phyloP scores from a whole-genome alignment of 2,113 vertebrate species.

The Turnix velox region DNA sequence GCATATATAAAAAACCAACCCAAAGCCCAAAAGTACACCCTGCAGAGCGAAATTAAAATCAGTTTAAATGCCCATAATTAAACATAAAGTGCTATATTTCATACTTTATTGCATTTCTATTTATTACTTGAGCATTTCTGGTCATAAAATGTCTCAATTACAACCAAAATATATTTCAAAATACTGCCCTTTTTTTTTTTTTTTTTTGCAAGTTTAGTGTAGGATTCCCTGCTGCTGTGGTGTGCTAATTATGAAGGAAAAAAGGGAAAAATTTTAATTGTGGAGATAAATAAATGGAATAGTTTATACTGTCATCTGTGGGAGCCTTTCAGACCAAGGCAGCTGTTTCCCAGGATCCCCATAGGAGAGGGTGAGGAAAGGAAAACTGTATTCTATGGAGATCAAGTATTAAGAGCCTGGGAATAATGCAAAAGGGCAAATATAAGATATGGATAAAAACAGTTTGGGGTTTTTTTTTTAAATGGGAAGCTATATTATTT shows the following conservation, averaged over 20 bases:
- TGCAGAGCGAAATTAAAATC: not conserved
- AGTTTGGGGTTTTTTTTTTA: not conserved
- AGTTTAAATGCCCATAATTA: not conserved
- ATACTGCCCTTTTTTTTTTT: not conserved
- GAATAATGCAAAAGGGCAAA: not conserved
- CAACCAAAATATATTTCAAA: not conserved
- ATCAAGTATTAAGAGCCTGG: not conserved
- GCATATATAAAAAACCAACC: not conserved
- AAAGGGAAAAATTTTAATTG: too few species aligned
- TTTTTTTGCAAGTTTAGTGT: not conserved
- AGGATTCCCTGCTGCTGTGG: not conserved
- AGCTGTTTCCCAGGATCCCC: slow-evolving; percentile 5
- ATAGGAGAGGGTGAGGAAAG: not conserved
- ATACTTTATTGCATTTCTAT: not conserved
- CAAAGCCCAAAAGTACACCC: not conserved
- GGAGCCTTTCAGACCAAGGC: not conserved
- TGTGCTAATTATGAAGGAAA: not conserved
- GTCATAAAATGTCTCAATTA: not conserved
- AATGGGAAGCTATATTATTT: not conserved
- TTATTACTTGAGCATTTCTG: not conserved
- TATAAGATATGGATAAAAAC: not conserved
- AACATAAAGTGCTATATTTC: not conserved
- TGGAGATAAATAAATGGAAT: too few species aligned
- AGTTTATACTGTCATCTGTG: not conserved
- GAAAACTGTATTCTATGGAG: not conserved